Base-by-base conservation (phyloP, 2,113 vertebrate genomes). In the Beaufortia kweichowensis region DNA sequence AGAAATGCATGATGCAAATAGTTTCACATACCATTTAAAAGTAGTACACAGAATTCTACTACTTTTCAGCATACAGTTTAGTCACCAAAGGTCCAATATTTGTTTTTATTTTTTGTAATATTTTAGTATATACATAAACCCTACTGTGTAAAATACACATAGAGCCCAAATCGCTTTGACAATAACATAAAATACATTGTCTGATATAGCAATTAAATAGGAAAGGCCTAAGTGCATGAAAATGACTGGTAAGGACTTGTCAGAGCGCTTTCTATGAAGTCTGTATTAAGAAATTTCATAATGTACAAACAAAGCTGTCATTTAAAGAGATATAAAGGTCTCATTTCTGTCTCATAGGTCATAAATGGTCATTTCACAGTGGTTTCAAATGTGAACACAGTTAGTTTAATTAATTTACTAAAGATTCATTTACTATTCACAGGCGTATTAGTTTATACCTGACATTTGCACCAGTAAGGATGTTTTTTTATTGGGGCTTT, bases 401-500 rank as follows among this genome's bases (percentile, higher is more conserved):
- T 35, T 35, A 7, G 33, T 35, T 35, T 35, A 7, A 35, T n/a
- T n/a, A n/a, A 8, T 39, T 39, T 10, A 39, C 11, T 1, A 46
- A 46, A 46, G 43, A 39, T 39, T 33, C 39, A 41, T 11, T 11
- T 15, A 17, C 15, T 14, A 46, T 15, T 17, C 43, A 46, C 23
- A 4, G 23, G 23, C 4, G 75, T 55, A 62, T 79, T 66, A 75
- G 60, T 75, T 53, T 48, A 62, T 31, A 35, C 17, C 56, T 62
- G 56, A 62, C 43, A 79, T 68, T 59, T 68, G 39, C 50, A 75
- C 41, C 43, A 55, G 56, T 35, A 68, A 41, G 28, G 68, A 31
- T 75, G 41, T 43, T 72, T 55, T 66, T 17, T 41, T 29, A 28
- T 43, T 35, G 3, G n/a, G 3, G 23, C 23, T 26, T 28, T 56